phyloP scores from a whole-genome alignment of 2,888 invertebrate species.

The Ormia ochracea region DNA sequence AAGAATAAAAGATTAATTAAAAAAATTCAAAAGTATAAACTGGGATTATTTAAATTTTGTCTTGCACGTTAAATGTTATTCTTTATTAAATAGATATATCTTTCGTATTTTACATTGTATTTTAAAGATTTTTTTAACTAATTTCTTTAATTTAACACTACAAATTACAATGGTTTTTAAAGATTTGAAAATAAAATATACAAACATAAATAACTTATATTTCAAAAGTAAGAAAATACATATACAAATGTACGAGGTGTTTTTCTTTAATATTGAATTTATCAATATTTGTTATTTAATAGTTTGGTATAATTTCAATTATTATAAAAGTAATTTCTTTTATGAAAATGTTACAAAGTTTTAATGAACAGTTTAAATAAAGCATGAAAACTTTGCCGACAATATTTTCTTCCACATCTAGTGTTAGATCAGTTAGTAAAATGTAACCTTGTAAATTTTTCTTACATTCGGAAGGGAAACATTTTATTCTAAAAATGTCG shows the following conservation, averaged over 20 bases:
- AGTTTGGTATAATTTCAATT: not conserved
- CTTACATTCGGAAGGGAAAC: not conserved
- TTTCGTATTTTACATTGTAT: slow-evolving; percentile 25
- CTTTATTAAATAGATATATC: slow-evolving; percentile 45
- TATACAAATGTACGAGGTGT: slow-evolving; percentile 52
- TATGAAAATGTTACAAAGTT: not conserved
- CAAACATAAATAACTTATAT: slow-evolving; percentile 8
- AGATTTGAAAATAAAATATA: not conserved
- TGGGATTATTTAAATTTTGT: too few relatives aligned
- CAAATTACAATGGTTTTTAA: not conserved
- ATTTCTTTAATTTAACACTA: slow-evolving; percentile 10
- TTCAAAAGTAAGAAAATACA: not conserved
- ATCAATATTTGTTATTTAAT: not conserved
- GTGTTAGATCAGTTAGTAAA: not conserved
- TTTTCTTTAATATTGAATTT: slow-evolving; percentile 25
- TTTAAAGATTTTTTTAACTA: slow-evolving; percentile 3
- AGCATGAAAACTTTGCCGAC: not conserved
- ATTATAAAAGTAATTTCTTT: not conserved
- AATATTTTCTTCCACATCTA: not conserved
- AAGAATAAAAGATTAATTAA: too few relatives aligned
- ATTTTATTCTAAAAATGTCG: not conserved
- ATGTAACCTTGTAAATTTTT: not conserved
- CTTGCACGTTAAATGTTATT: slow-evolving; percentile 43
- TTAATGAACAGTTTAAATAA: not conserved
- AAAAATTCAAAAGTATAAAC: too few relatives aligned